Base-by-base conservation (phyloP, 2,797 vertebrate genomes). In the Cyprinodon diabolis region DNA sequence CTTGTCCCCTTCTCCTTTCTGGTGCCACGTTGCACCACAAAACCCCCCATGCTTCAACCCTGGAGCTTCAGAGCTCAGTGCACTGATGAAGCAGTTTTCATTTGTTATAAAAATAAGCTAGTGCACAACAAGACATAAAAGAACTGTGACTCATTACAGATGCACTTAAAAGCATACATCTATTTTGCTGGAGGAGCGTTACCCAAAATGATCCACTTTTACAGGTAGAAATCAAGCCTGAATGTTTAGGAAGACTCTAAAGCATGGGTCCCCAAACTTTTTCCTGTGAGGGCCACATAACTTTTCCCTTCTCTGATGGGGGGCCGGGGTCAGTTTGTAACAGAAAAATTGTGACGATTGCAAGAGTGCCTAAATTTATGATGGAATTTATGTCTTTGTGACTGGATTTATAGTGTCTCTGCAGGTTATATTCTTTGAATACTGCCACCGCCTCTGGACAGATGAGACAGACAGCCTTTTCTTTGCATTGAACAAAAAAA, bases 11-110 rank as follows among this genome's bases (percentile, higher is more conserved):
- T 76, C 83, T 56, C 84, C 84, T 87, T 79, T 85, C 79, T 84
- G 80, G 79, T 92, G 91, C 89, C 89, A 91, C 87, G 89, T 93
- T 91, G 90, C 84, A 85, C 89, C 80, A 79, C 75, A 75, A 40
- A 65, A 84, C 2, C 30, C 30, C 84, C 62, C 72, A 77, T 35
- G 79, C 80, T 66, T 55, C 62, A 30, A 30, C 67, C 72, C 83
- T 2, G 19, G 55, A 77, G 74, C 79, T 55, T 25, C 17, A 25
- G 69, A n/a, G 76, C 71, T 19, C 83, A 78, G 84, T 68, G 48
- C 66, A 37, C 4, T 13, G 73, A 81, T 45, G 72, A 62, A 13
- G 62, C 21, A 14, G 43, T 63, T 63, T 43, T 63, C 60, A 43
- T 15, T 19, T n/a, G 60, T 63, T 43, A 63, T 63, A 30, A 62